A percentile compares a stretch with the other conserved stretches of the same genome.
Evolutionary conservation across 2,888 invertebrate species (phyloP).

Genomic region (Phanerotoma sp.): DNA sequence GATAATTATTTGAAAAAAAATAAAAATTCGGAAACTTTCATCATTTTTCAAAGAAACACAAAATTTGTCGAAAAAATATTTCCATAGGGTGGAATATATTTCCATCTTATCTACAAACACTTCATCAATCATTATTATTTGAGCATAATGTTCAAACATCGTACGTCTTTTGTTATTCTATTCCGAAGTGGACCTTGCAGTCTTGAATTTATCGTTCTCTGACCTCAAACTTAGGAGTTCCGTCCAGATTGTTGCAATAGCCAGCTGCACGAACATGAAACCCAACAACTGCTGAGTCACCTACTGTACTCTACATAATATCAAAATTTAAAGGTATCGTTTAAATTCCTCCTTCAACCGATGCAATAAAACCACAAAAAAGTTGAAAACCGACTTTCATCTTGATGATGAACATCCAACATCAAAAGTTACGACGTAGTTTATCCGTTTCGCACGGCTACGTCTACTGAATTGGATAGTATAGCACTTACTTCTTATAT

Average conservation of each 20-base stretch:
- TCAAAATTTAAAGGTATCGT: constrained; percentile 1
- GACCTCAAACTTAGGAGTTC: background rate
- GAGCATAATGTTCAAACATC: too few species aligned
- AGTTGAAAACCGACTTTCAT: constrained; percentile 5
- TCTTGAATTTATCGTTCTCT: constrained; percentile 1
- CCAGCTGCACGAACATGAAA: constrained; percentile 5
- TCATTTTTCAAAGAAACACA: too few species aligned
- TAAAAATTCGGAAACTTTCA: too few species aligned
- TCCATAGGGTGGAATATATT: too few species aligned
- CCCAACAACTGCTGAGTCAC: constrained; percentile 6
- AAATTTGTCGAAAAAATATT: too few species aligned
- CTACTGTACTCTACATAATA: background rate
- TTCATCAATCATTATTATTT: too few species aligned
- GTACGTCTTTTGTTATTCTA: too few species aligned
- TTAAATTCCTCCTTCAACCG: background rate
- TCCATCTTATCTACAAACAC: too few species aligned
- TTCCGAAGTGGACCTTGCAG: too few species aligned
- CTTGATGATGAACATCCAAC: background rate
- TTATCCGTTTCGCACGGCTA: constrained; percentile 2
- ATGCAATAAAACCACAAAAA: background rate
- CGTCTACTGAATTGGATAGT: background rate
- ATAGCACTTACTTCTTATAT: background rate
- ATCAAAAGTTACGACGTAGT: constrained; percentile 11
- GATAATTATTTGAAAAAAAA: too few species aligned
- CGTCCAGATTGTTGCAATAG: constrained; percentile 3